Evolutionary conservation across 1,140 invertebrate genomes (phyloP), one percentile per base, ranked within the genome.

Genomic region (Drosophila sulfurigaster): DNA sequence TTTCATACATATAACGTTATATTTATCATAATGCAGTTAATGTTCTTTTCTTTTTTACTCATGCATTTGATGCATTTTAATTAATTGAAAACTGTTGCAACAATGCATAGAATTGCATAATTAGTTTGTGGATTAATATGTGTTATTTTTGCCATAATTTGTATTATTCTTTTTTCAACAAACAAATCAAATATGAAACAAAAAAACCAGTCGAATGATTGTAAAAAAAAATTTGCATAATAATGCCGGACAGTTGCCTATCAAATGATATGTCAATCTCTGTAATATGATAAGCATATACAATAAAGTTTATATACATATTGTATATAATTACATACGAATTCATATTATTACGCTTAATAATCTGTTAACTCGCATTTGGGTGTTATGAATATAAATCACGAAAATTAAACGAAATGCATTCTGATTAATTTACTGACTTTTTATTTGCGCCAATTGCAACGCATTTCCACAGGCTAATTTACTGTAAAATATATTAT

Each of bases 61-160:
- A 25, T 5, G 32, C 43, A 60, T 59, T 48, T 74, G 38, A 45
- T 28, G 57, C 67, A 28, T 56, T 68, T 71, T 79, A 79, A 83
- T 76, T 83, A 79, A 73, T 81, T 81, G 73, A 25, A 57, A 65
- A 66, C 65, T 75, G 75, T 63, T 16, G 62, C 57, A 66, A 46
- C n/a, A 59, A 66, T 62, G 15, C 6, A 13, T 49, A 38, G 45
- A 60, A 38, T 60, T 13, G 35, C 32, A 62, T 74, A 56, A 74
- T 69, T 62, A 62, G 66, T 56, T 46, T 30, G 49, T 7, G 49
- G 66, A 74, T 74, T 74, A 74, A 68, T 56, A 41, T 69, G 16
- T 62, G 41, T 56, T 60, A 13, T 62, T 45, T 43, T 41, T 56
- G 20, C 11, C 25, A 56, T 56, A 30, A 25, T 13, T 20, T 51